Evolutionary conservation across 2,888 invertebrate genomes (phyloP).

Genomic region (Brassicogethes aeneus): DNA sequence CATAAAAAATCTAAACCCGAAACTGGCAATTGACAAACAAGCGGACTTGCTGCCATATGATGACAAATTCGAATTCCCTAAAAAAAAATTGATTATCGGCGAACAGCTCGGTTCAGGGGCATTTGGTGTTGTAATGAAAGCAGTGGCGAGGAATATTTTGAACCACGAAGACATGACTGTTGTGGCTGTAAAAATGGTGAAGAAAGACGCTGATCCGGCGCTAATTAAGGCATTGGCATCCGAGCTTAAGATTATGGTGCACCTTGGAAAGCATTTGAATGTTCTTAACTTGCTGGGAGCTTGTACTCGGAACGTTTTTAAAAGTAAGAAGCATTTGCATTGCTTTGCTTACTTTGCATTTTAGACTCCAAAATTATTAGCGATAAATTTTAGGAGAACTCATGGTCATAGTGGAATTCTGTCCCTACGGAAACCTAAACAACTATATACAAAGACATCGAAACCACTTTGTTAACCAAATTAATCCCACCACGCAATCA

Average conservation of each 20-base stretch:
- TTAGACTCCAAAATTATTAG: too few species aligned
- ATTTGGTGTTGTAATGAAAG: constrained; percentile 89
- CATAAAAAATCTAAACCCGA: constrained; percentile 74
- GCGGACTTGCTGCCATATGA: constrained; percentile 91
- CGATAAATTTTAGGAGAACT: constrained; percentile 61
- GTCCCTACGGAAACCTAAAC: constrained; percentile 82
- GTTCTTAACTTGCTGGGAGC: constrained; percentile 93
- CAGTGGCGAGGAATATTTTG: constrained; percentile 69
- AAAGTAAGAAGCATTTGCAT: too few species aligned
- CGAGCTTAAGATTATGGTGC: constrained; percentile 92
- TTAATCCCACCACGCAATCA: constrained; percentile 55
- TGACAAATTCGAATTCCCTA: constrained; percentile 81
- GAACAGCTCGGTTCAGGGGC: constrained; percentile 89
- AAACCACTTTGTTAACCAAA: constrained; percentile 72
- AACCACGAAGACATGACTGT: constrained; percentile 64
- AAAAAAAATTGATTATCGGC: constrained; percentile 76
- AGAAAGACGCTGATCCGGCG: constrained; percentile 73
- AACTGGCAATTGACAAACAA: constrained; percentile 84
- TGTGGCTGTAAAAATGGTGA: constrained; percentile 95
- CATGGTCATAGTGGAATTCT: constrained; percentile 88
- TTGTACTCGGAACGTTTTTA: constrained; percentile 81
- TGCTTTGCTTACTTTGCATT: too few species aligned
- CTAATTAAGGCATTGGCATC: constrained; percentile 83
- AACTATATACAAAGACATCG: constrained; percentile 76
- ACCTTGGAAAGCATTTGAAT: constrained; percentile 89